Base-by-base conservation (phyloP, 2,797 vertebrate species). In the Tokudaia tokunoshimensis region DNA sequence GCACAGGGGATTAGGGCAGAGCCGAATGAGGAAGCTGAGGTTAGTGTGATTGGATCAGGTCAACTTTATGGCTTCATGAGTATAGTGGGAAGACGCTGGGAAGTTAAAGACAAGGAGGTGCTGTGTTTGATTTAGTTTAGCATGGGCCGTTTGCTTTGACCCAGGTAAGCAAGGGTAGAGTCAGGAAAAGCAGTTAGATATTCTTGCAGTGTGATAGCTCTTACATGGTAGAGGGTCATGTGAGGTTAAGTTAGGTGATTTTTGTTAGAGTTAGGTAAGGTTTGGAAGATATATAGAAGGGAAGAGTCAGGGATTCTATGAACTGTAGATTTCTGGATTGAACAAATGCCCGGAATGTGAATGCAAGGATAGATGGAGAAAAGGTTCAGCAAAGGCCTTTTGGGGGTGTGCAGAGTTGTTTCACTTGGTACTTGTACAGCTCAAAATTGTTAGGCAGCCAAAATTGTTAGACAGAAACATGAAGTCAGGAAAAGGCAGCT, bases 71-170 rank as follows among this genome's bases (percentile, higher is more conserved):
- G 44, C 90, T 34, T 90, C 20, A 26, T 82, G 17, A 75, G 63
- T 82, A 31, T 78, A 80, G 26, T 57, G 37, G 52, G 74, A 94
- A 89, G 24, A 79, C 37, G 1, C 0, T 41, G 44, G 29, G 44
- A 95, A 86, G 74, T 57, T 94, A 61, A 83, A 78, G 83, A 31
- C 94, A 67, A 89, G 29, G 41, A 12, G 79, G n/a, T 67, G 10
- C 29, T 80, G 61, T 22, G 6, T 65, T 24, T 1, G 26, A 79
- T 81, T 67, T 65, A 15, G 63, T n/a, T 91, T 97, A 87, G 74
- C 82, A n/a, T 81, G 44, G 55, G 14, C 19, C 9, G 44, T 24
- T 50, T 57, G 50, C 89, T 96, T 29, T 94, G 91, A 50, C 3
- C 1, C 8, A 26, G 44, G 12, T 74, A 31, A 83, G 29, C 15